Percentiles rank a stretch among this genome's conserved stretches.
Evolutionary conservation across 1,140 invertebrate genomes (phyloP).

Genomic region (Leptinotarsa defecta): DNA sequence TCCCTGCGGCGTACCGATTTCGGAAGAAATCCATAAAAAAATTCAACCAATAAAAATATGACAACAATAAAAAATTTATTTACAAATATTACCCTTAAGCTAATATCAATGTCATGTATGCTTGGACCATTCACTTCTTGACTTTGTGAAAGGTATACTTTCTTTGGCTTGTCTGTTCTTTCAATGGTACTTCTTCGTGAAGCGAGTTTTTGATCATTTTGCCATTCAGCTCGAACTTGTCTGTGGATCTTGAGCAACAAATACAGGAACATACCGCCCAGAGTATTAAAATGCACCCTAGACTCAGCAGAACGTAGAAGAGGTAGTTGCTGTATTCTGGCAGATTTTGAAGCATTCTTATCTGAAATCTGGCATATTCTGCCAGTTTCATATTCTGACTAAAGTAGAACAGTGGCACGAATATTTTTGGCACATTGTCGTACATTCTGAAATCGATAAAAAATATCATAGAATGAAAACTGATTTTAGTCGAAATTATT

Average conservation of each 20-base stretch:
- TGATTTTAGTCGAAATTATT: too few species aligned
- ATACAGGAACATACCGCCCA: constrained; percentile 33
- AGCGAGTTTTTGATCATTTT: background rate
- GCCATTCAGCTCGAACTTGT: background rate
- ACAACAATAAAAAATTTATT: too few species aligned
- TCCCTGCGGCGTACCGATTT: too few species aligned
- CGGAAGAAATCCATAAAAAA: too few species aligned
- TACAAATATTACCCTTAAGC: too few species aligned
- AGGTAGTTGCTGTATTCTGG: constrained; percentile 41
- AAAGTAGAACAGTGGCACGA: constrained; percentile 51
- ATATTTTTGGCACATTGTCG: constrained; percentile 47
- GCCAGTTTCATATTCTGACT: constrained; percentile 44
- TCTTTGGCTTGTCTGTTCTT: background rate
- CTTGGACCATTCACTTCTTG: background rate
- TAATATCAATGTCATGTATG: constrained; percentile 5
- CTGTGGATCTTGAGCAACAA: background rate
- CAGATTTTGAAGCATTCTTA: constrained; percentile 47
- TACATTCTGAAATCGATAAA: constrained; percentile 41
- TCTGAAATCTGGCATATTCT: constrained; percentile 42
- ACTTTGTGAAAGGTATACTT: background rate
- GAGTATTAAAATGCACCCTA: constrained; percentile 32
- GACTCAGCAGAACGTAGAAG: constrained; percentile 30
- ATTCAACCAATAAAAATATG: too few species aligned
- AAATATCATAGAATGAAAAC: background rate
- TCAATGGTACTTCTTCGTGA: background rate